phyloP scores from a whole-genome alignment of 2,797 vertebrate species.

The Distichodus sexfasciatus region DNA sequence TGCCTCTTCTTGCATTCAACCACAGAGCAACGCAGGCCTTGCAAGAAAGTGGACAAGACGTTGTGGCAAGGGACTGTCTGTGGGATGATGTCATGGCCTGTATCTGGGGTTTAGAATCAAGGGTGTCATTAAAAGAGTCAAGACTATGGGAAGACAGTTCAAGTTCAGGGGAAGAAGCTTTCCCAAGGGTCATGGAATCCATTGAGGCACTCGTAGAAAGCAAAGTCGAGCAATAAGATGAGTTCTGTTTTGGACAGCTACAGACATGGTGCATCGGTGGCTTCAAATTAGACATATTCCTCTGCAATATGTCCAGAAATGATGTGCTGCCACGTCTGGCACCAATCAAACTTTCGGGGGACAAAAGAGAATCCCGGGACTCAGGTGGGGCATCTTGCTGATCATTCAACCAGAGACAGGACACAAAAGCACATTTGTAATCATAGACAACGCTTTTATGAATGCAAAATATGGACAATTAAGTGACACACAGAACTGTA shows the following conservation, averaged over 20 bases:
- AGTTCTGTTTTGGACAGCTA: slow-evolving; percentile 42
- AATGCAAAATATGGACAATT: background rate
- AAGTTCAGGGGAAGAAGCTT: background rate
- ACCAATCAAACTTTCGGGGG: slow-evolving; percentile 16
- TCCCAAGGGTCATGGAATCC: background rate
- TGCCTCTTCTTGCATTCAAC: slow-evolving; percentile 47
- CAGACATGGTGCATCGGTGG: slow-evolving; percentile 24
- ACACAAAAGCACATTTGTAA: slow-evolving; percentile 43
- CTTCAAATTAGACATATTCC: slow-evolving; percentile 45
- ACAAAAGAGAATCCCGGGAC: slow-evolving; percentile 44
- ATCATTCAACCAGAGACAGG: slow-evolving; percentile 34
- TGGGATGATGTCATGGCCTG: slow-evolving; percentile 37
- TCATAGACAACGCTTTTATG: background rate
- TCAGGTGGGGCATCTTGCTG: slow-evolving; percentile 64
- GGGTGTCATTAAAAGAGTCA: background rate
- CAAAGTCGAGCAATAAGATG: slow-evolving; percentile 1
- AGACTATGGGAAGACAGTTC: background rate
- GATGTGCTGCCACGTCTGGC: slow-evolving; percentile 61
- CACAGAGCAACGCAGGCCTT: slow-evolving; percentile 58
- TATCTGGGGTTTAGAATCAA: slow-evolving; percentile 35
- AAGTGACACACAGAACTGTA: background rate
- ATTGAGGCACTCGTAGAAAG: background rate
- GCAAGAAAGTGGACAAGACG: slow-evolving; percentile 48
- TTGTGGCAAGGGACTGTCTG: slow-evolving; percentile 40
- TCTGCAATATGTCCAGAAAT: slow-evolving; percentile 57